phyloP scores from a whole-genome alignment of 2,888 invertebrate genomes.

The Cosmorhoe ocellata region DNA sequence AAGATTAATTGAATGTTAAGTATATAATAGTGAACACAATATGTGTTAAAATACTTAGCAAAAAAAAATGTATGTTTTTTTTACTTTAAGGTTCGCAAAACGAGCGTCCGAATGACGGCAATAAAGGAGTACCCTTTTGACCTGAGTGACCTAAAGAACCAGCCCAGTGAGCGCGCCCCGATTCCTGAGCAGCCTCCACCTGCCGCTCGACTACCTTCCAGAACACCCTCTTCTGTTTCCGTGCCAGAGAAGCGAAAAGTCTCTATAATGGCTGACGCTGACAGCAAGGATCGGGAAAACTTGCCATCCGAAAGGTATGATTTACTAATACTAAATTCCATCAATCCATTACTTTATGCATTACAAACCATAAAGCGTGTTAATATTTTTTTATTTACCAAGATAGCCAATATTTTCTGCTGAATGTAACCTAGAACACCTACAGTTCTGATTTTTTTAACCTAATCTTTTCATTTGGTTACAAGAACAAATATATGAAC shows the following conservation, averaged over 20 bases:
- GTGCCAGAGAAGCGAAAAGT: constrained; percentile 80
- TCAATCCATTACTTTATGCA: too few relatives aligned
- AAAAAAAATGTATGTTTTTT: constrained; percentile 1
- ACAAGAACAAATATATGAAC: too few relatives aligned
- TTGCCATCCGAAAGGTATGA: constrained; percentile 83
- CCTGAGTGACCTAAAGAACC: constrained; percentile 68
- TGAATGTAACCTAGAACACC: too few relatives aligned
- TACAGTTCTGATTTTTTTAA: too few relatives aligned
- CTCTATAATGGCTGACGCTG: constrained; percentile 84
- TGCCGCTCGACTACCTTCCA: constrained; percentile 24
- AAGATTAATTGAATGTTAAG: too few relatives aligned
- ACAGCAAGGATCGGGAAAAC: constrained; percentile 84
- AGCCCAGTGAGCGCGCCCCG: constrained; percentile 43
- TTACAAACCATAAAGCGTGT: too few relatives aligned
- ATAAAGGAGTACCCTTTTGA: constrained; percentile 80
- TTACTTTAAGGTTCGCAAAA: constrained; percentile 71
- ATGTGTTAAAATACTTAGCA: too few relatives aligned
- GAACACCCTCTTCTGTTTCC: constrained; percentile 36
- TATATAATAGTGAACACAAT: too few relatives aligned
- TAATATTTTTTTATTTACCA: too few relatives aligned
- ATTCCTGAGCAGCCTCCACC: constrained; percentile 33
- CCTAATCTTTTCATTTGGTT: too few relatives aligned
- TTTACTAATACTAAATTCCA: not conserved
- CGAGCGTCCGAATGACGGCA: constrained; percentile 78
- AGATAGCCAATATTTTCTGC: too few relatives aligned